Percentiles rank a stretch among this genome's conserved stretches.
These are phyloP conservation scores for Echinops telfairi DNA, from an alignment of 2,113 vertebrate species.

Conservation along the genomic window DNA sequence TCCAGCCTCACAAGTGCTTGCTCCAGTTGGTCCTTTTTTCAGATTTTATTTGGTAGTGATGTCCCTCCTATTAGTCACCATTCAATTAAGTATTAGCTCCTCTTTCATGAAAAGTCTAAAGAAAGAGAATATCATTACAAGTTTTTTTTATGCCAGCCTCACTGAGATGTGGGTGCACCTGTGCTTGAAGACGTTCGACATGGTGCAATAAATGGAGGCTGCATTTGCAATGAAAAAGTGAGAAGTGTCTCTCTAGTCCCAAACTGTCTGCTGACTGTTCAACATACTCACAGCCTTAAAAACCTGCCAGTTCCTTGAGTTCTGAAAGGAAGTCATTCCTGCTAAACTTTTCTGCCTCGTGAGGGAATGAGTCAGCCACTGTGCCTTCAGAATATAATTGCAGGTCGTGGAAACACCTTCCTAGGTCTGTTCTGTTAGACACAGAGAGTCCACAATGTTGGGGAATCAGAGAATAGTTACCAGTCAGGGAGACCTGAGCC, in stretches of 20 bases:
- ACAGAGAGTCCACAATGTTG: not conserved
- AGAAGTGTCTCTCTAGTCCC: not conserved
- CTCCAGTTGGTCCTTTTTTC: not conserved
- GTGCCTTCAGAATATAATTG: not conserved
- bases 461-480: not conserved
- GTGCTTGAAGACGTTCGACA: not conserved
- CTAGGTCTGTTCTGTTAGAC: not conserved
- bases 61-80: not conserved
- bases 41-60: not conserved
- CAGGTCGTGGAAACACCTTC: not conserved
- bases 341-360: not conserved
- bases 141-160: not conserved
- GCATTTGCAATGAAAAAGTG: not conserved
- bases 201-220: not conserved
- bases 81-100: not conserved
- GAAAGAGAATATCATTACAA: not conserved
- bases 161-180: no score
- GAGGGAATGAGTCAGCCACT: not conserved
- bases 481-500: not conserved
- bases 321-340: not conserved
- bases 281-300: not conserved
- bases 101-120: not conserved
- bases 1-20: not conserved
- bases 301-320: not conserved
- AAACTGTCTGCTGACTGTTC: constrained; percentile 41